phyloP scores from a whole-genome alignment of 2,888 invertebrate species.

The Hyalella azteca region DNA sequence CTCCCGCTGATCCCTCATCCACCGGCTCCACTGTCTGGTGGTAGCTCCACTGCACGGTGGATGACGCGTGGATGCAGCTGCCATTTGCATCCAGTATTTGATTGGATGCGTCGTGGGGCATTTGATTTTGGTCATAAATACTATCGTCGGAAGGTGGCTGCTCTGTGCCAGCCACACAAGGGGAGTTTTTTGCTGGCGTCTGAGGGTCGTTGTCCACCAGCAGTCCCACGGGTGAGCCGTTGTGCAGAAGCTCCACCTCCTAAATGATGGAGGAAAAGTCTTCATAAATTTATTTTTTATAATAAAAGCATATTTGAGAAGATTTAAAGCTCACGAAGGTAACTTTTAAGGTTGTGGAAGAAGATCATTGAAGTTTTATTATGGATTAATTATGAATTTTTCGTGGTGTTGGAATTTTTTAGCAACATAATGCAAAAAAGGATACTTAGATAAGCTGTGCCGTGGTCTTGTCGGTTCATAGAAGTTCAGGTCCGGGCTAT shows the following conservation, averaged over 20 bases:
- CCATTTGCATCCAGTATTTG: background rate
- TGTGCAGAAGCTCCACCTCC: slow-evolving; percentile 9
- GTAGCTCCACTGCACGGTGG: background rate
- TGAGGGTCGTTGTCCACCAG: slow-evolving; percentile 12
- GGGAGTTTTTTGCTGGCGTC: background rate
- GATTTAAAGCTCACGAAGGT: no score
- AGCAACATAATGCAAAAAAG: no score
- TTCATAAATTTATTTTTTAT: no score
- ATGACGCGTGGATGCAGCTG: background rate
- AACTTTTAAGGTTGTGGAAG: no score
- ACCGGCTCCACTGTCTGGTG: slow-evolving; percentile 16
- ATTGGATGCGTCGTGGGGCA: background rate
- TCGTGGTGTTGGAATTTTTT: no score
- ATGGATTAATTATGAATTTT: no score
- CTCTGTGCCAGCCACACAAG: background rate
- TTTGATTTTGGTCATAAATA: background rate
- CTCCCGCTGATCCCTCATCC: background rate
- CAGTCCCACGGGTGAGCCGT: background rate
- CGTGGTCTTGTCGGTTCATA: no score
- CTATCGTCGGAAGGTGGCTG: background rate
- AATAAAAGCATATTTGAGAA: background rate
- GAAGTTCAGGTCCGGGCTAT: no score
- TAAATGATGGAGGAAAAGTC: background rate
- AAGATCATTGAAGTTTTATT: no score
- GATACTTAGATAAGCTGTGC: no score